Evolutionary conservation across 2,888 invertebrate species (phyloP).

Genomic region (Ichneumon xanthorius): DNA sequence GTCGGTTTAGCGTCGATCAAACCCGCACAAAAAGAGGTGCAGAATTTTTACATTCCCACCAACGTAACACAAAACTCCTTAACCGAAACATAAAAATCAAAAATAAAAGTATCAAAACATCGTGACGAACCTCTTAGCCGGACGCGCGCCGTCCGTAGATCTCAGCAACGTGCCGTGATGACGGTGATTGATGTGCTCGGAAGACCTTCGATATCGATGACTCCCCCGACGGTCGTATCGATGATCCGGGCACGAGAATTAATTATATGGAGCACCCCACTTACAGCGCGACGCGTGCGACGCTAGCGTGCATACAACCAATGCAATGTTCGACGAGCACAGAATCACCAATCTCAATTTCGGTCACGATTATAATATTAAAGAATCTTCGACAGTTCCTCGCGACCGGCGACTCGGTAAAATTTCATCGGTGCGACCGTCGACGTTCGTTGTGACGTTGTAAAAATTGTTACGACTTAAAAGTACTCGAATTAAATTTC

Average conservation of each 20-base stretch:
- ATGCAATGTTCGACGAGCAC: constrained; percentile 17
- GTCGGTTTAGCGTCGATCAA: background rate
- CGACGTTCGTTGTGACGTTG: background rate
- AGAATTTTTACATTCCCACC: background rate
- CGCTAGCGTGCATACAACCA: constrained; percentile 1
- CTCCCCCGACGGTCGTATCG: constrained; percentile 37
- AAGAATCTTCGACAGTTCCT: constrained; percentile 43
- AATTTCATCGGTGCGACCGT: constrained; percentile 51
- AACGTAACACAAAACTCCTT: background rate
- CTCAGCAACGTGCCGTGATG: constrained; percentile 34
- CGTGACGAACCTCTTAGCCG: constrained; percentile 44
- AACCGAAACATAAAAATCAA: background rate
- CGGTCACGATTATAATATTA: background rate
- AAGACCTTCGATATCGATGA: constrained; percentile 36
- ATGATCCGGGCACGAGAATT: constrained; percentile 29
- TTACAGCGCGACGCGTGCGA: constrained; percentile 10
- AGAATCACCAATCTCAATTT: constrained; percentile 41
- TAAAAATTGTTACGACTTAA: constrained; percentile 58
- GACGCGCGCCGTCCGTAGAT: constrained; percentile 23
- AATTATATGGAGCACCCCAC: constrained; percentile 43
- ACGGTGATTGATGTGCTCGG: constrained; percentile 17
- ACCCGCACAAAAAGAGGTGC: background rate
- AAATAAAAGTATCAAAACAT: background rate
- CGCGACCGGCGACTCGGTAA: constrained; percentile 39
- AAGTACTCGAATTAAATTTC: background rate